phyloP scores from a whole-genome alignment of 2,797 vertebrate genomes.

The Sarcoramphus papa region DNA sequence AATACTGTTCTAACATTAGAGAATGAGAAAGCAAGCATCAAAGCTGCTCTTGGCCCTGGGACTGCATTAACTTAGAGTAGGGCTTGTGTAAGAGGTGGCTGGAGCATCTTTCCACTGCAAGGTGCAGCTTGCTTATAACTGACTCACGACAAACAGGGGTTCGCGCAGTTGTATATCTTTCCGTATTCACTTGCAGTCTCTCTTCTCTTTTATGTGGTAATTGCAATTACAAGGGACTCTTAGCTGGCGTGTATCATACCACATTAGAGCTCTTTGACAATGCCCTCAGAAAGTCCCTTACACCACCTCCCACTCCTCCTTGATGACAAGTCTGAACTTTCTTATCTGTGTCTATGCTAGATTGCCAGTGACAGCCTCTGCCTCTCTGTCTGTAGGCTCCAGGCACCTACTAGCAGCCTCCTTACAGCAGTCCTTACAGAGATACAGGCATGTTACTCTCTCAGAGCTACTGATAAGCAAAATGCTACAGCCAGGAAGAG shows the following conservation, averaged over 20 bases:
- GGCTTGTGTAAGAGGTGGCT: not conserved
- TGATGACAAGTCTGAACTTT: not conserved
- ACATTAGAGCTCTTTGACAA: not conserved
- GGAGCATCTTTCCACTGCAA: not conserved
- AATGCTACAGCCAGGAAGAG: not conserved
- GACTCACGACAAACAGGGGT: not conserved
- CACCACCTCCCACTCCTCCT: not conserved
- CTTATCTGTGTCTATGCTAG: not conserved
- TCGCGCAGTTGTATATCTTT: not conserved
- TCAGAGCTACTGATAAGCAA: not conserved
- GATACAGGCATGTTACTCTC: not conserved
- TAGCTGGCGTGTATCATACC: not conserved
- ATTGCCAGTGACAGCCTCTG: not conserved
- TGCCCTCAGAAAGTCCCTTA: not conserved
- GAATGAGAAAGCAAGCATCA: not conserved
- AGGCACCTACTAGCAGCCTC: not conserved
- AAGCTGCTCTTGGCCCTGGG: not conserved
- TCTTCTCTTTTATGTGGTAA: not conserved
- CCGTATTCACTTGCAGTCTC: not conserved
- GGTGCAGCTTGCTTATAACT: not conserved
- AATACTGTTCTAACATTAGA: not conserved
- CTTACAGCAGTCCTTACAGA: not conserved
- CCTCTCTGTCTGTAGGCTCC: not conserved
- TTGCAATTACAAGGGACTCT: not conserved
- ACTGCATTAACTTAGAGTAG: not conserved